phyloP scores from a whole-genome alignment of 2,113 vertebrate species.

The Podiceps cristatus region DNA sequence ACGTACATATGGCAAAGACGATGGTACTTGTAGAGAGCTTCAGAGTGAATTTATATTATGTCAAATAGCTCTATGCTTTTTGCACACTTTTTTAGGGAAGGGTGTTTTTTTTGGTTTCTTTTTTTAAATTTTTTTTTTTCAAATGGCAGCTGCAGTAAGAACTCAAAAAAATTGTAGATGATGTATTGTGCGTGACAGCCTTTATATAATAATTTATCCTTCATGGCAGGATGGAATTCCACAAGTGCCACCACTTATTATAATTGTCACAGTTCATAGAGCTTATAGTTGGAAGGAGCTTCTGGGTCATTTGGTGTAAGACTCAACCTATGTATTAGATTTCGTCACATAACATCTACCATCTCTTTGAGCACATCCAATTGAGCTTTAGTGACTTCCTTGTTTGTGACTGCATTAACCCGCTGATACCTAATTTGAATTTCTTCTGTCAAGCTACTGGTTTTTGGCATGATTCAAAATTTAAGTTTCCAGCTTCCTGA shows the following conservation, averaged over 20 bases:
- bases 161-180: not conserved
- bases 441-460: not conserved
- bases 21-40: rapidly evolving
- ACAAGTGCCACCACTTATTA: slow-evolving; percentile 11
- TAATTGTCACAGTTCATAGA: slow-evolving; percentile 8
- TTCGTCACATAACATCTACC: not conserved
- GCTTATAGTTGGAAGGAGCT: not conserved
- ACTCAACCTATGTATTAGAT: not conserved
- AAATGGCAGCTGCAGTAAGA: not conserved
- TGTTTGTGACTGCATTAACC: not conserved
- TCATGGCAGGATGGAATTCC: slow-evolving; percentile 15
- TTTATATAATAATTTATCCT: slow-evolving; percentile 22
- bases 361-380: not conserved
- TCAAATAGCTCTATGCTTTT: not conserved
- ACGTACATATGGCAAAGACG: not conserved
- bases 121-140: not conserved
- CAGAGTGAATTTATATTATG: not conserved
- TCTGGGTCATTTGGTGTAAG: slow-evolving; percentile 9
- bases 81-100: not conserved
- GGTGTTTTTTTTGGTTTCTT: too few relatives aligned
- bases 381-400: not conserved
- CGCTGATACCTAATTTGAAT: not conserved
- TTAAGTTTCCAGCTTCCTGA: not conserved
- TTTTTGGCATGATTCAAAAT: not conserved
- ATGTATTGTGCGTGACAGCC: not conserved